Evolutionary conservation across 2,888 invertebrate species (phyloP), one percentile per base, ranked within the genome.

Genomic region (Spilarctia lutea): DNA sequence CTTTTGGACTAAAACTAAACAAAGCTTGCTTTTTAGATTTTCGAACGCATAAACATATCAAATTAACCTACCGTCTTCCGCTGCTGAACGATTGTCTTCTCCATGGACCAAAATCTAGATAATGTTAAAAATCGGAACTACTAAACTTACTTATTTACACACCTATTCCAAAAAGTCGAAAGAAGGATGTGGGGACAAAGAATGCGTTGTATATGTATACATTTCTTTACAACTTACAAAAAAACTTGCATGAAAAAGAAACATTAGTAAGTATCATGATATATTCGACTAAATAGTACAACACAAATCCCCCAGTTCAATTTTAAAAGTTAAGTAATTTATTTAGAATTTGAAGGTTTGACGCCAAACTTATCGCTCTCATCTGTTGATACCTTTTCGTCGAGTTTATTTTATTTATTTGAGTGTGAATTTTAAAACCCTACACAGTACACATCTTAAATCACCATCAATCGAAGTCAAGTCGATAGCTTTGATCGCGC

Each of bases 401-500:
- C 11, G 70, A 76, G 72, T 77, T 69, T 72, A 74, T 78, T 84
- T 80, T 77, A 72, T 81, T 84, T 75, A 69, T 35, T 76, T 73
- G 72, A 77, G 77, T 69, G 76, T 75, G 74, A 76, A 77, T 76
- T 76, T 80, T 63, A 65, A 81, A 80, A 79, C 75, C 66, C 68
- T 78, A 79, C 80, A 77, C 80, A 72, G 76, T 78, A 79, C 79
- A 77, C 80, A 72, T 78, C 56, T 84, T 81, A 80, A 75, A 75
- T 76, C 79, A 78, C 76, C 74, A 81, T 81, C 83, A 77, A 85
- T 86, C 78, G 79, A 75, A 76, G 79, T 77, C 81, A 67, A 27
- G 74, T 66, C 75, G 68, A 79, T 81, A 82, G 79, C 87, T 85
- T 85, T 83, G 83, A 85, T 79, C 76, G 71, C 74, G 76, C 71